Evolutionary conservation across 2,888 invertebrate genomes (phyloP), one percentile per base, ranked within the genome.

Genomic region (Chelonus formosanus): DNA sequence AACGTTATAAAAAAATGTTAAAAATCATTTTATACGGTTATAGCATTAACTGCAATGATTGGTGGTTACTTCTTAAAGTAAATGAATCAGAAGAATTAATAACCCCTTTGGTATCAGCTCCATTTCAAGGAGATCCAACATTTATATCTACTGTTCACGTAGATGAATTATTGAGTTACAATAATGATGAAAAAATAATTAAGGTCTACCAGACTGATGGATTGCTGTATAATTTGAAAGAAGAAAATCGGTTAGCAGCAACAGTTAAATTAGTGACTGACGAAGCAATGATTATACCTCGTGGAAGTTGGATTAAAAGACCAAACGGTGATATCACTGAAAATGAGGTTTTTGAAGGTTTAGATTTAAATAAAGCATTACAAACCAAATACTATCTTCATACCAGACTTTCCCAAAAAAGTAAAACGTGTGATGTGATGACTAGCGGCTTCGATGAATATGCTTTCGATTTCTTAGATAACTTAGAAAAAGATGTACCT

Each of bases 381-480:
- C 88, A 91, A 71, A 82, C 92, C 1, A 90, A 89, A 61, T 92
- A 91, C 3, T 96, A 93, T 82, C 87, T 92, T 67, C 93, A 96
- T 75, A 91, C 91, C 74, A 88, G 95, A 67, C 79, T 85, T 63
- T 89, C 93, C 0, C 87, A 89, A 73, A 88, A 91, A 75, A 90
- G 90, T 72, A 91, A 91, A 87, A 92, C 92, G 74, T 87, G 88
- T 0, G 93, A 94, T 83, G 86, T 95, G 5, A 85, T 93, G 1
- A 90, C 91, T n/a, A 87, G 92, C 65, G 88, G 89, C 36, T 93
- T 95, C 84, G 93, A 95, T 73, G 95, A 96, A 84, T 94, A 92
- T 77, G 90, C 94, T 7, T 87, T 92, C 75, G 96, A 96, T 83
- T 96, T 96, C 81, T 85, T 96, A 73, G 96, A 96, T 80, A 89